Percentiles rank a stretch among this genome's conserved stretches.
Conservation (phyloP, 1,140 invertebrate species). For the Cheumatopsyche charites region DNA sequence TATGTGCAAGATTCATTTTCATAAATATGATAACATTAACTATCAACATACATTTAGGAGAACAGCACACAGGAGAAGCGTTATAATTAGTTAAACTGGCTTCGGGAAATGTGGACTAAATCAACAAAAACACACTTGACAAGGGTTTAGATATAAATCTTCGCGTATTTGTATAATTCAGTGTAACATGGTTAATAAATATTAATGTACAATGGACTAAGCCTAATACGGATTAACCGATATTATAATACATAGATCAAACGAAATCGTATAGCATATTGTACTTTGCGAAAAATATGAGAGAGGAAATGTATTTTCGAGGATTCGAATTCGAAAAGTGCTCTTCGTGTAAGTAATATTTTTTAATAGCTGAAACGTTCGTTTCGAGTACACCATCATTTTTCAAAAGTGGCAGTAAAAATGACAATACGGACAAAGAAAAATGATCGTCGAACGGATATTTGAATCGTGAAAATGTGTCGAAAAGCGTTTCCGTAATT, state of each 20-base stretch:
- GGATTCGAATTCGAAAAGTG: too few species aligned
- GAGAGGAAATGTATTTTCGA: too few species aligned
- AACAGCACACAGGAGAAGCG: not conserved
- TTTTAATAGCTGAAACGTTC: not conserved
- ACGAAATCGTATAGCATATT: too few species aligned
- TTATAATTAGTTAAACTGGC: constrained; percentile 9
- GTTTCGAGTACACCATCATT: not conserved
- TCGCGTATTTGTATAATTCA: constrained; percentile 23
- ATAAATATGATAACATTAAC: too few species aligned
- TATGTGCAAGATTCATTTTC: too few species aligned
- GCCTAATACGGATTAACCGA: constrained; percentile 21
- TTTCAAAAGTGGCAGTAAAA: constrained; percentile 10
- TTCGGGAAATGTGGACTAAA: constrained; percentile 22
- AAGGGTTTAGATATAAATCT: constrained; percentile 28
- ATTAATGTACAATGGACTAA: constrained; percentile 22
- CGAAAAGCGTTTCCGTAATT: constrained; percentile 10
- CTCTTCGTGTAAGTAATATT: not conserved
- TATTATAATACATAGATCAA: not conserved
- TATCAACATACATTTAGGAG: too few species aligned
- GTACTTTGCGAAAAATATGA: too few species aligned
- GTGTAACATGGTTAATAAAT: constrained; percentile 27
- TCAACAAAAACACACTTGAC: constrained; percentile 23
- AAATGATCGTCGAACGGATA: not conserved
- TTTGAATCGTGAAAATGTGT: not conserved
- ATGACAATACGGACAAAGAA: constrained; percentile 12